Evolutionary conservation across 2,888 invertebrate genomes (phyloP).

Genomic region (Mythimna pallens): DNA sequence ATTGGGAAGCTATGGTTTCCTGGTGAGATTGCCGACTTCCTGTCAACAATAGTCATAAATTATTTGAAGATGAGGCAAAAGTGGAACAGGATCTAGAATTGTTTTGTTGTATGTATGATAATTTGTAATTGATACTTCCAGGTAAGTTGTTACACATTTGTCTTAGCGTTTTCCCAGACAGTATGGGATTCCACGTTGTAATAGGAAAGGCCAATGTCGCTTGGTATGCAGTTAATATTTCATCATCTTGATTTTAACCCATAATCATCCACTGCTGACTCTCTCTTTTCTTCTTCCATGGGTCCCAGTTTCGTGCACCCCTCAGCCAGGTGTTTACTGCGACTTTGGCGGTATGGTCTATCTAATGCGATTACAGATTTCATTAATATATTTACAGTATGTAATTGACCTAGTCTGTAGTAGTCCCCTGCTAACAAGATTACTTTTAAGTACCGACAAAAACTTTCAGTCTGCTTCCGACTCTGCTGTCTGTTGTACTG

Average conservation of each 20-base stretch:
- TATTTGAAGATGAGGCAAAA: slow-evolving; percentile 33
- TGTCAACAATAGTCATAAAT: slow-evolving; percentile 32
- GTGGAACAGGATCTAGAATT: not conserved
- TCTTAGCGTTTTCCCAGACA: not conserved
- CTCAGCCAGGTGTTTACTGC: not conserved
- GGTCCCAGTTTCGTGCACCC: not conserved
- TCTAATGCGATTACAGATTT: not conserved
- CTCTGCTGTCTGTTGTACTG: not conserved
- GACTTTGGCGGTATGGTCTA: no score
- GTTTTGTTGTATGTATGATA: not conserved
- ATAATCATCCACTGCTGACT: not conserved
- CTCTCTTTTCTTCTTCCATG: not conserved
- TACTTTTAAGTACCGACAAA: not conserved
- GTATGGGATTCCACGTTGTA: not conserved
- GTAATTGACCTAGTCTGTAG: not conserved
- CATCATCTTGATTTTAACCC: not conserved
- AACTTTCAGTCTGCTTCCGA: not conserved
- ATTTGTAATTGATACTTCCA: slow-evolving; percentile 1
- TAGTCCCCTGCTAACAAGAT: not conserved
- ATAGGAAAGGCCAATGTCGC: not conserved
- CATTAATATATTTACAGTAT: not conserved
- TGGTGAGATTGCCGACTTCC: slow-evolving; percentile 44
- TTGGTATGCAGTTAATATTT: not conserved
- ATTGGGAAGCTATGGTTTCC: slow-evolving; percentile 63
- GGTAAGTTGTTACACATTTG: slow-evolving; percentile 1